Evolutionary conservation across 2,113 vertebrate genomes (phyloP), one percentile per base, ranked within the genome.

Genomic region (Laticauda colubrina): DNA sequence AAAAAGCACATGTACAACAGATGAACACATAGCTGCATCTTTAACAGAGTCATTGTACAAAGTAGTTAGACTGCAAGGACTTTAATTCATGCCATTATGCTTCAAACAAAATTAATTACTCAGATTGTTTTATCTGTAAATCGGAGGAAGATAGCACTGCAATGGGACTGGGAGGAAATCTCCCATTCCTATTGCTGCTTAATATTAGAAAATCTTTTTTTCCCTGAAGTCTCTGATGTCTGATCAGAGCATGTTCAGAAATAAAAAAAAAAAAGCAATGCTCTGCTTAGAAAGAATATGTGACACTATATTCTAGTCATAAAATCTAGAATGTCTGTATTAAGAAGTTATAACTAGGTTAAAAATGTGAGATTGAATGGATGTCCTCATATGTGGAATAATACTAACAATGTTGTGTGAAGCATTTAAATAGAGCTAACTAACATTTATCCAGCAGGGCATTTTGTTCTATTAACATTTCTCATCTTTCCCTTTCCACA

Each of bases 51-150:
- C 61, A 48, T 45, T 29, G 61, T 48, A 92, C 91, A 94, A 94
- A 64, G 11, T 14, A n/a, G 56, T 11, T 55, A 95, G 90, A 96
- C 90, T 91, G 86, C 34, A 95, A 85, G 18, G 55, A 75, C 89
- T 91, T 94, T 87, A 95, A 92, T 34, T 43, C 91, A 92, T 95
- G 57, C 24, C 26, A 6, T 93, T 95, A 94, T 91, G 64, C 59
- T 39, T 94, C 39, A 88, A 94, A 91, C 55, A 93, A 95, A 96
- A 95, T 93, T 95, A 95, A 95, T 96, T 94, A 85, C 43, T 89
- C 43, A 91, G 93, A 55, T 88, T 94, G 54, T 85, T 95, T 94
- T 94, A 91, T 55, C 48, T 90, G 34, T 85, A 26, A 85, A 94
- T 93, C 92, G 10, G 29, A 85, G 94, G 89, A 95, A 93, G 86